phyloP scores from a whole-genome alignment of 2,888 invertebrate genomes.

The Eupeodes luniger region DNA sequence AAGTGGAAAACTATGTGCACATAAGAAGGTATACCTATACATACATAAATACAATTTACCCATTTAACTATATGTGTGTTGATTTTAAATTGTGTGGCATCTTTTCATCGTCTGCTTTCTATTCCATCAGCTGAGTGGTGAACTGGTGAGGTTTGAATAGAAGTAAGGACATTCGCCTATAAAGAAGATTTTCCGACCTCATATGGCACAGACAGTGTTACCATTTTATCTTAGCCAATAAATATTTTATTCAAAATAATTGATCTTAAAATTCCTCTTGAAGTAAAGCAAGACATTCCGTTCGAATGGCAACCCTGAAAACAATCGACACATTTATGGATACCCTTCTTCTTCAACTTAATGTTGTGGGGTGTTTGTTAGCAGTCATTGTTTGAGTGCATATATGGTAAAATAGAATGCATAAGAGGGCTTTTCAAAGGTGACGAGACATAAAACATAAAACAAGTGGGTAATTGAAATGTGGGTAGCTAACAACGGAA shows the following conservation, averaged over 20 bases:
- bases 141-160: constrained; percentile 5
- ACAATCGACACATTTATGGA: constrained; percentile 12
- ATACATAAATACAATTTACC: no score
- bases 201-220: neutral
- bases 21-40: neutral
- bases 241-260: no score
- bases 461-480: constrained; percentile 30
- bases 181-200: neutral
- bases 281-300: neutral
- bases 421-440: constrained; percentile 3
- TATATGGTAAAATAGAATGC: constrained; percentile 10
- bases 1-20: constrained; percentile 17
- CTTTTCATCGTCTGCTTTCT: constrained; percentile 5
- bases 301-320: constrained; percentile 5
- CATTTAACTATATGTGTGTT: neutral
- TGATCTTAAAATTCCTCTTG: neutral
- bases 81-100: constrained; percentile 8
- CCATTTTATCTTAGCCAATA: neutral
- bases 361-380: constrained; percentile 2
- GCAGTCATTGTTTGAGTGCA: constrained; percentile 18
- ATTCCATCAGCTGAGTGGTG: constrained; percentile 26
- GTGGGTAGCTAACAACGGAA: neutral
- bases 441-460: constrained; percentile 29
- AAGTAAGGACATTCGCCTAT: constrained; percentile 55
- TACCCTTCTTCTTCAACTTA: neutral